Percentiles rank a stretch among this genome's conserved stretches.
phyloP scores from a whole-genome alignment of 2,113 vertebrate species.

The Poeciliopsis retropinna region DNA sequence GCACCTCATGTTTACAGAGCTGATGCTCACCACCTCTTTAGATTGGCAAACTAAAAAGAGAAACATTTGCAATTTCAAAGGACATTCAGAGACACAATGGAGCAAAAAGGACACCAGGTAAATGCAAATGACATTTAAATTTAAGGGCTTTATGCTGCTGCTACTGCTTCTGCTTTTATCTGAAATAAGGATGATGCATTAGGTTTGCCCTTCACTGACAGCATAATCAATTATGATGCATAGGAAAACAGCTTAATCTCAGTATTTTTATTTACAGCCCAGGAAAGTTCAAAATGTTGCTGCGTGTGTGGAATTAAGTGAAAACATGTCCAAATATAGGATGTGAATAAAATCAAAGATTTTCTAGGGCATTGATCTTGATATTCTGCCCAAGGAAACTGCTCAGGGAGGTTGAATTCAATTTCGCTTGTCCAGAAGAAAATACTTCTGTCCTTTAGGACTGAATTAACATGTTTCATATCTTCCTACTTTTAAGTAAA shows the following conservation, averaged over 20 bases:
- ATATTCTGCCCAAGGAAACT: neutral
- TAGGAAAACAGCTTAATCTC: neutral
- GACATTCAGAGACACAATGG: constrained; percentile 25
- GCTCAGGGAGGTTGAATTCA: neutral
- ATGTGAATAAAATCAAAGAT: constrained; percentile 36
- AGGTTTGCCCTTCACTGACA: neutral
- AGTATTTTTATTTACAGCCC: constrained; percentile 4
- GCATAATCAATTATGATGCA: neutral
- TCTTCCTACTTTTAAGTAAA: no score
- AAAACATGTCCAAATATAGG: constrained; percentile 41
- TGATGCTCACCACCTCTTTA: constrained; percentile 30
- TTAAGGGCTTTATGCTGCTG: neutral
- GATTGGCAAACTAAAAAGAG: constrained; percentile 18
- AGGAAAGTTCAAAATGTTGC: constrained; percentile 15
- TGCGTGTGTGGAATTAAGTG: constrained; percentile 23
- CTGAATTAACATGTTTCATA: neutral
- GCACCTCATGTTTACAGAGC: constrained; percentile 28
- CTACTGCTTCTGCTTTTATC: neutral
- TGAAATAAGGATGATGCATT: constrained; percentile 21
- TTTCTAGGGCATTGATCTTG: constrained; percentile 45
- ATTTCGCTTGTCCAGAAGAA: neutral
- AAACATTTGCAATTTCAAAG: constrained; percentile 47
- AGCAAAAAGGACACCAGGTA: constrained; percentile 26
- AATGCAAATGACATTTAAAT: constrained; percentile 39
- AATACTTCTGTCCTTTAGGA: neutral